Evolutionary conservation across 2,113 vertebrate species (phyloP).

Genomic region (Tricholaema leucomelas): DNA sequence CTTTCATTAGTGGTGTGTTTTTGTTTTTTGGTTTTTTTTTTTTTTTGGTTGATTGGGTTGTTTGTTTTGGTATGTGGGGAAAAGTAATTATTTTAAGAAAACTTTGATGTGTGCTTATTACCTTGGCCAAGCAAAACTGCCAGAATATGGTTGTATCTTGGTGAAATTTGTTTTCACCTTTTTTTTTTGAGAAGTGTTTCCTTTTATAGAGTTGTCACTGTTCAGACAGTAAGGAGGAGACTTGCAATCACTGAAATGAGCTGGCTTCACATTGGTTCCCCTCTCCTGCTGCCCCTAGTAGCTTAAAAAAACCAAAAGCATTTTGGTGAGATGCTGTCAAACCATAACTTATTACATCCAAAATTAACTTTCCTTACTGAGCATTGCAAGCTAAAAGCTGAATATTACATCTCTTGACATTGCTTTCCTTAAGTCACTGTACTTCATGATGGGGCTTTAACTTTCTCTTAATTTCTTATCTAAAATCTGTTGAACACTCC

Average conservation of each 20-base stretch:
- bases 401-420: background rate
- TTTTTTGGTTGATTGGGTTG: background rate
- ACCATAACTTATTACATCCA: background rate
- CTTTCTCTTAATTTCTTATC: background rate
- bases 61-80: background rate
- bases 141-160: background rate
- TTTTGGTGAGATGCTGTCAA: background rate
- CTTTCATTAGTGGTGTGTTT: fast-evolving
- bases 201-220: background rate
- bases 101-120: background rate
- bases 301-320: background rate
- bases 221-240: background rate
- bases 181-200: background rate
- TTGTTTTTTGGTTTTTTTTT: background rate
- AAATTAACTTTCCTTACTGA: background rate
- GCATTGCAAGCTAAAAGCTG: background rate
- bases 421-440: background rate
- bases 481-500: background rate
- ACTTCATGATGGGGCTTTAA: background rate
- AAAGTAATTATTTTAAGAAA: background rate
- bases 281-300: background rate
- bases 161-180: background rate
- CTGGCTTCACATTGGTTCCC: background rate
- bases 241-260: background rate
- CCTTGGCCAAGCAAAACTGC: background rate